Conservation (phyloP, 2,888 invertebrate genomes). For the Caenorhabditis angaria region DNA sequence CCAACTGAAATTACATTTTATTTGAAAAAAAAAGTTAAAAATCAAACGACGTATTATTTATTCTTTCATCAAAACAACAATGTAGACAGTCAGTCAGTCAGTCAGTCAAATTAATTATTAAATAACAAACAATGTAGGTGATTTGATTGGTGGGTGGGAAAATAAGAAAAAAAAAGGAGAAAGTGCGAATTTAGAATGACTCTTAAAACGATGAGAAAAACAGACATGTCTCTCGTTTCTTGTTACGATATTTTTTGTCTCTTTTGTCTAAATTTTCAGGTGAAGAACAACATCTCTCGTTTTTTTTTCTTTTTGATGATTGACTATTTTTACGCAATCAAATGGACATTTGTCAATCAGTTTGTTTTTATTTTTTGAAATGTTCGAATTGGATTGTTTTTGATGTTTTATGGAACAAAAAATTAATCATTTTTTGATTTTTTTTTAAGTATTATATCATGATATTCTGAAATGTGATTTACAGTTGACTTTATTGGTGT, state of each 20-base stretch:
- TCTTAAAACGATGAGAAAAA: slow-evolving; percentile 1
- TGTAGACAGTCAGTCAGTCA: too few species aligned
- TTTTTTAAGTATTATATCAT: too few species aligned
- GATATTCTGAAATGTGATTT: too few species aligned
- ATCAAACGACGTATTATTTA: not conserved
- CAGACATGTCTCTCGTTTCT: not conserved
- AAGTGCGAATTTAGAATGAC: not conserved
- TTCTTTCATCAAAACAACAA: not conserved
- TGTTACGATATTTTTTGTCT: not conserved
- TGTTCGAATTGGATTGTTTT: not conserved
- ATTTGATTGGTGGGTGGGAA: too few species aligned
- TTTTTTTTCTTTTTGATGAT: not conserved
- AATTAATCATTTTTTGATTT: too few species aligned
- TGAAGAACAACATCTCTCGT: slow-evolving; percentile 4
- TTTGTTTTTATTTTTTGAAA: not conserved
- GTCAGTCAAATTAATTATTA: not conserved
- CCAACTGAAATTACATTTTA: too few species aligned
- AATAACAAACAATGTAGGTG: not conserved
- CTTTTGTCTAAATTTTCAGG: slow-evolving; percentile 1
- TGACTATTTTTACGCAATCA: slow-evolving; percentile 1
- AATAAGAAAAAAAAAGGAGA: too few species aligned
- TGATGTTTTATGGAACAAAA: not conserved
- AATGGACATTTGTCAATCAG: slow-evolving; percentile 4
- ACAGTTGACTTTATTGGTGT: too few species aligned
- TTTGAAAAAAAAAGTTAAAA: not conserved